A percentile compares a stretch with the other conserved stretches of the same genome.
phyloP scores from a whole-genome alignment of 1,140 invertebrate species.

The Papilio aristodemus region DNA sequence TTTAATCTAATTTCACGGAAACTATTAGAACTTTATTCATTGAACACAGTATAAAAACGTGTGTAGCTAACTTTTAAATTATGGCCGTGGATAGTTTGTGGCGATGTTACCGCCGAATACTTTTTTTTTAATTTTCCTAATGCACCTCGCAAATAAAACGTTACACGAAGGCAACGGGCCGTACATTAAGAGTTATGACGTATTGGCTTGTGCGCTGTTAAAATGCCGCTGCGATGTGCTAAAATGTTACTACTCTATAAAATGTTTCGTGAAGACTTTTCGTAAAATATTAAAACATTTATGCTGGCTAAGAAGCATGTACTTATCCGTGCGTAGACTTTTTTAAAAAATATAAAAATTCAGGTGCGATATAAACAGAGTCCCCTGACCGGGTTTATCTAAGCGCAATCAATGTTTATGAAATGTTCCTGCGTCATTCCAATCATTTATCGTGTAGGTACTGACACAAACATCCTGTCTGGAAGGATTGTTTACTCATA shows the following conservation, averaged over 20 bases:
- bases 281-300: not conserved
- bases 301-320: not conserved
- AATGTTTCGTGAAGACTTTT: not conserved
- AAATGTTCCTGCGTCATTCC: no score
- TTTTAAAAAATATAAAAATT: no score
- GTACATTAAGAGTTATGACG: slow-evolving; percentile 12
- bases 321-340: no score
- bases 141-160: not conserved
- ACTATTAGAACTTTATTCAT: no score
- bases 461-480: not conserved
- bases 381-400: no score
- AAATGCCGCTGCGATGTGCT: not conserved
- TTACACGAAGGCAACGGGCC: not conserved
- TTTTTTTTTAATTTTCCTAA: slow-evolving; percentile 19
- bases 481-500: slow-evolving; percentile 15
- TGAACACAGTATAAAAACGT: no score
- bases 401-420: no score
- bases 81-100: not conserved
- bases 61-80: no score
- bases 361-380: no score
- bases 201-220: not conserved
- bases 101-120: not conserved
- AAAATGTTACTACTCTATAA: slow-evolving; percentile 5
- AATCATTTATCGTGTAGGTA: not conserved
- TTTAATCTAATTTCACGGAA: no score